Evolutionary conservation across 2,797 vertebrate species (phyloP), one percentile per base, ranked within the genome.

Genomic region (Argya squamiceps): DNA sequence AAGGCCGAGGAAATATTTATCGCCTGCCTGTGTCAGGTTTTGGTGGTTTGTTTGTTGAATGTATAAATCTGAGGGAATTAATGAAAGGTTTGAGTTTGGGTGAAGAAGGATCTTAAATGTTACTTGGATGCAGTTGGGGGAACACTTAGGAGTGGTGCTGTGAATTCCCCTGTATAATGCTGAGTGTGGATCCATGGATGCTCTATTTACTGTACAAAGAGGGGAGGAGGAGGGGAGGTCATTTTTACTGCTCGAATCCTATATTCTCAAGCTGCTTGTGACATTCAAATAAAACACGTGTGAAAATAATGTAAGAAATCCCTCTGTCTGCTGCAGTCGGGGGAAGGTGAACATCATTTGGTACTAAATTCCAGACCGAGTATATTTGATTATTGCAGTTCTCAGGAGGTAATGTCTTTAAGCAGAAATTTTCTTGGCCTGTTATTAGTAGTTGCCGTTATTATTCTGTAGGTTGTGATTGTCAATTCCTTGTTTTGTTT

Each of bases 1-100:
- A 97, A 96, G 84, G 46, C 89, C 58, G 89, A 77, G 93, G 88
- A 85, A 95, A 89, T 96, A 97, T 93, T 89, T 96, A 93, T 89
- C 4, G 81, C 74, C 70, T 6, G 20, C 84, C 12, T 4, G 12
- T 77, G 84, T 97, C 95, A 36, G 93, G 87, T 92, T 94, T 94
- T 96, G 95, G 92, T 5, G 4, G 71, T 85, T 95, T 94, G 80
- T 85, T 95, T 94, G 91, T 73, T 65, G 92, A 47, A 81, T 53
- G 65, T 52, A 36, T 87, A 95, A 92, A 96, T 96, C 82, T 23
- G 63, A 88, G 90, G 93, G 83, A 92, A 75, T 94, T 96, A 79
- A 95, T 63, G 89, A 86, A 88, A 96, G 95, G 69, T 75, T 75
- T 81, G n/a, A 34, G 15, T 93, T 91, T 59, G 92, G 93, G 81